Evolutionary conservation across 2,113 vertebrate species (phyloP).

Genomic region (Apistogramma diplotaenia): DNA sequence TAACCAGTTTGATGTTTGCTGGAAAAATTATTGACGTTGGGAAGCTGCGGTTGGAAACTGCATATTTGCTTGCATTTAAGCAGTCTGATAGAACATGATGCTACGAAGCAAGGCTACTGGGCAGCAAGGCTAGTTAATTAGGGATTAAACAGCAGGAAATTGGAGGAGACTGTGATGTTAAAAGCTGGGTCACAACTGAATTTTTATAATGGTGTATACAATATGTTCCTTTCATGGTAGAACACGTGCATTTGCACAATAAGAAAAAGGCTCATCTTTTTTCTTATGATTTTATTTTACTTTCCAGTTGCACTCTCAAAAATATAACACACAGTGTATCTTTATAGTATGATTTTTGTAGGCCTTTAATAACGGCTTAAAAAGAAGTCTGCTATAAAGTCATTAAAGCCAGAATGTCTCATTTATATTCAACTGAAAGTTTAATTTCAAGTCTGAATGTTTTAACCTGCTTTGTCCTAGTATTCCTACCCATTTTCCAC

Average conservation of each 20-base stretch:
- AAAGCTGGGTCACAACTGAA: neutral
- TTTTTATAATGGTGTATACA: neutral
- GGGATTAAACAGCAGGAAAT: conserved; percentile 24
- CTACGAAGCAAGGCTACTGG: neutral
- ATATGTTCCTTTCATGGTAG: neutral
- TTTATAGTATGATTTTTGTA: neutral
- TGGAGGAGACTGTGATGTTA: neutral
- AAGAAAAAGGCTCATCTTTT: neutral
- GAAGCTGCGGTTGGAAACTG: neutral
- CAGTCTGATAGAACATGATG: neutral
- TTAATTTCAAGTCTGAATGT: neutral
- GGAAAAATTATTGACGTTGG: neutral
- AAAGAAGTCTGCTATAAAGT: neutral
- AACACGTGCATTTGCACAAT: neutral
- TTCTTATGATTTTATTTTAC: neutral
- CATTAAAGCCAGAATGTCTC: neutral
- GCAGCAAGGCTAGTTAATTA: conserved; percentile 4
- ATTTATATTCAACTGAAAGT: neutral
- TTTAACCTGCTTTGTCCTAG: neutral
- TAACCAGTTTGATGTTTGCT: conserved; percentile 7
- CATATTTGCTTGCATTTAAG: conserved; percentile 11
- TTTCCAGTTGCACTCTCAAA: neutral
- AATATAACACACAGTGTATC: no score
- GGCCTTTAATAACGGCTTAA: neutral
- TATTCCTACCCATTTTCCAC: neutral